Evolutionary conservation across 2,888 invertebrate species (phyloP).

Genomic region (Parnassius mnemosyne): DNA sequence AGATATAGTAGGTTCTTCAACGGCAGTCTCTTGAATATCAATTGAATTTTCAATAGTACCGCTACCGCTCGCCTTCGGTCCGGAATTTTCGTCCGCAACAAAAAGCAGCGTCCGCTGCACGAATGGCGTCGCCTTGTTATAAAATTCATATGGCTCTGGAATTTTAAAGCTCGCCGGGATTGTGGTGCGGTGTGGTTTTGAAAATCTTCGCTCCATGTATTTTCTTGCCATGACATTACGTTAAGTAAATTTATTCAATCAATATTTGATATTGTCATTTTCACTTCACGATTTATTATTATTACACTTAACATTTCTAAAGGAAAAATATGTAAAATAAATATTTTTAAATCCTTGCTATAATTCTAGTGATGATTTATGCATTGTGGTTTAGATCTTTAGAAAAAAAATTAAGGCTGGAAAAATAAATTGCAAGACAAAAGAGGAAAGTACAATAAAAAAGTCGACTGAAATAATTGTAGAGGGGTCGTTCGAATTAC

Average conservation of each 20-base stretch:
- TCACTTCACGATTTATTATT: not conserved
- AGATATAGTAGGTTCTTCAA: slow-evolving; percentile 53
- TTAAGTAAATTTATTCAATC: slow-evolving; percentile 11
- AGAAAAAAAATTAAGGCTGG: slow-evolving; percentile 4
- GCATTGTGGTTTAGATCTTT: not conserved
- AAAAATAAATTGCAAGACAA: slow-evolving; percentile 27
- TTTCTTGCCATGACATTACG: slow-evolving; percentile 72
- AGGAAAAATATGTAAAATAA: too few species aligned
- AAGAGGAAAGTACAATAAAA: slow-evolving; percentile 51
- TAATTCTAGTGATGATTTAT: slow-evolving; percentile 16
- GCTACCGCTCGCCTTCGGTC: slow-evolving; percentile 56
- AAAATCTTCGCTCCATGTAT: slow-evolving; percentile 77
- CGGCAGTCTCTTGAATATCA: slow-evolving; percentile 40
- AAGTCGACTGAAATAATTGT: slow-evolving; percentile 55
- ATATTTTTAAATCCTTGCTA: not conserved
- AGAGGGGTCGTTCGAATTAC: slow-evolving; percentile 52
- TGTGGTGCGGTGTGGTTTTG: slow-evolving; percentile 70
- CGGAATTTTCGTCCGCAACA: slow-evolving; percentile 71
- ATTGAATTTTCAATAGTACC: slow-evolving; percentile 38
- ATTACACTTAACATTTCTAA: too few species aligned
- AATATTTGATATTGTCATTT: slow-evolving; percentile 3
- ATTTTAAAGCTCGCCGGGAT: slow-evolving; percentile 73
- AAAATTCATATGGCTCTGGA: slow-evolving; percentile 72
- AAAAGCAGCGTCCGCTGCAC: slow-evolving; percentile 74
- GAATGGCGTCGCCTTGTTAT: slow-evolving; percentile 76